Base-by-base conservation (phyloP, 2,113 vertebrate genomes). In the Anthoscopus minutus region DNA sequence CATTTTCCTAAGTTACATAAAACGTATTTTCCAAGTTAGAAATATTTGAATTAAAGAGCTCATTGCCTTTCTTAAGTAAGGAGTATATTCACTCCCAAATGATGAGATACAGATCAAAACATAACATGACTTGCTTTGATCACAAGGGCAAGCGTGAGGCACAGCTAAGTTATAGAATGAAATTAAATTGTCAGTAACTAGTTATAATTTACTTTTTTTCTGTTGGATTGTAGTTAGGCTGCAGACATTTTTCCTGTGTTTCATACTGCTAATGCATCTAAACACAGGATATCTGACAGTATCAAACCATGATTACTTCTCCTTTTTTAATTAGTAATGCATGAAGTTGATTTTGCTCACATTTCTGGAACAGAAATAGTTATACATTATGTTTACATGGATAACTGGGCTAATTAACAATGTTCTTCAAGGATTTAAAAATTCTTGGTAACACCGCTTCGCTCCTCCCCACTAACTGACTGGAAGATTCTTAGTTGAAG, bases 401-500 rank as follows among this genome's bases (percentile, higher is more conserved):
- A 7, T 81, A 82, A 51, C 58, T 69, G 53, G 15, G 44, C 22
- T 92, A 80, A 64, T 71, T 60, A 88, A 67, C 4, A 56, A 67
- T 37, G 33, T 44, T 60, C 5, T 48, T 93, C 15, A 58, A 44
- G 18, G 35, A 56, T 82, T 87, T 81, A 18, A 70, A 40, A 79
- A 67, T 60, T 81, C 21, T 38, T 79, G 38, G 20, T 19, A 64
- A 11, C 11, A 54, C 10, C 8, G 4, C 23, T 48, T 78, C 23
- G 17, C 19, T 38, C 3, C 13, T 9, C 7, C 9, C 6, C 5
- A 3, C 6, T 24, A 53, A 2, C 8, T 44, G 31, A 48, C 31
- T 47, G 35, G 12, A 86, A 88, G 38, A 57, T 37, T 56, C 37
- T 61, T 60, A 71, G 15, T 25, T 47, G 72, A 54, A 80, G 15